A percentile compares a stretch with the other conserved stretches of the same genome.
phyloP scores from a whole-genome alignment of 2,888 invertebrate genomes.

The Oscheius sp. region DNA sequence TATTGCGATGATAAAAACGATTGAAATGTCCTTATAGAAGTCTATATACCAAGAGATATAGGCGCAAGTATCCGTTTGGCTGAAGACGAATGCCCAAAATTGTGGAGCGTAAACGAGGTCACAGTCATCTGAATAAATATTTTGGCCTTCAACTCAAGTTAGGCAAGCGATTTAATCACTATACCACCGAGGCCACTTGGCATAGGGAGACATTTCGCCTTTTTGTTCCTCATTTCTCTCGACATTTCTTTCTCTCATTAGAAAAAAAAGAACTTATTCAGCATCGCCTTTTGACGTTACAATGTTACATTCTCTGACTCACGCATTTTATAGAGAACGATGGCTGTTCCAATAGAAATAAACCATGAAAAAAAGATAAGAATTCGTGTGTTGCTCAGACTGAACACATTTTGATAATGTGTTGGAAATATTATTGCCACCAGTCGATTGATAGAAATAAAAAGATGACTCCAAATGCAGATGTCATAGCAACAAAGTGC shows the following conservation, averaged over 20 bases:
- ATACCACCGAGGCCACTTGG: too few relatives aligned
- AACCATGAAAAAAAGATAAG: constrained; percentile 20
- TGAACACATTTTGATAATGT: constrained; percentile 20
- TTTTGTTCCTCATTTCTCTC: too few relatives aligned
- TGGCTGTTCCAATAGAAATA: constrained; percentile 11
- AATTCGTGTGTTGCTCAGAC: not conserved
- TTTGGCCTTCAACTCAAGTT: too few relatives aligned
- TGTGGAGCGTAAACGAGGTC: constrained; percentile 7
- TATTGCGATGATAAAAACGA: constrained; percentile 25
- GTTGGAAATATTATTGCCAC: constrained; percentile 25
- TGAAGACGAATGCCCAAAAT: constrained; percentile 9
- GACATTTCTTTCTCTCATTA: too few relatives aligned
- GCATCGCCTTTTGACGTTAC: too few relatives aligned
- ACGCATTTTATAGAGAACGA: constrained; percentile 26
- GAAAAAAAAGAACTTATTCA: too few relatives aligned
- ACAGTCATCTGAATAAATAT: constrained; percentile 25
- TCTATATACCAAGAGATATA: constrained; percentile 35
- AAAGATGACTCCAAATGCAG: constrained; percentile 28
- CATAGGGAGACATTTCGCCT: too few relatives aligned
- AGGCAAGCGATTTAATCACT: too few relatives aligned
- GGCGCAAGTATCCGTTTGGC: constrained; percentile 13
- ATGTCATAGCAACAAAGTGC: constrained; percentile 21
- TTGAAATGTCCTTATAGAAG: constrained; percentile 32
- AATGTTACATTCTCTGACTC: too few relatives aligned
- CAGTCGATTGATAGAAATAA: constrained; percentile 24